Evolutionary conservation across 1,140 invertebrate genomes (phyloP).

Genomic region (Zaprionus davidi): DNA sequence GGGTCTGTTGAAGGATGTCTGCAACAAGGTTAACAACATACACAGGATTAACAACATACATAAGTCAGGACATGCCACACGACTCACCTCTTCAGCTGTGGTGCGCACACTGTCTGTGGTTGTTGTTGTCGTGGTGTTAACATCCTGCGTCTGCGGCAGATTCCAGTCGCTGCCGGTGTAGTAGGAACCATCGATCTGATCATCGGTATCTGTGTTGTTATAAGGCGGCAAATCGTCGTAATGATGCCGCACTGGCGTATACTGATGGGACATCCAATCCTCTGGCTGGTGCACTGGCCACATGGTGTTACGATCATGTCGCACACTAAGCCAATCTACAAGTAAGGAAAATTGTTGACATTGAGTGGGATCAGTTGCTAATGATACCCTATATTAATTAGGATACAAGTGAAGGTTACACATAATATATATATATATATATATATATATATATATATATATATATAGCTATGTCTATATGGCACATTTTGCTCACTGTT

Average conservation of each 20-base stretch:
- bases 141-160: constrained; percentile 58
- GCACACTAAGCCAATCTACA: constrained; percentile 92
- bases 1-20: constrained; percentile 9
- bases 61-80: background rate
- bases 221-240: constrained; percentile 76
- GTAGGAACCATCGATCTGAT: constrained; percentile 78
- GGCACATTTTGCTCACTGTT: too few relatives aligned
- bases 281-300: constrained; percentile 93
- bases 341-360: background rate
- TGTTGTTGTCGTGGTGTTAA: constrained; percentile 56
- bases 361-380: background rate
- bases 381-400: background rate
- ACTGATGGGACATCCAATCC: constrained; percentile 85
- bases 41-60: background rate
- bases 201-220: constrained; percentile 73
- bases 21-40: background rate
- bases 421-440: background rate
- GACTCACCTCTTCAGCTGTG: constrained; percentile 50
- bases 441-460: background rate
- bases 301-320: constrained; percentile 91
- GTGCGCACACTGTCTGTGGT: constrained; percentile 57
- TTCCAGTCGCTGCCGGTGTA: constrained; percentile 75
- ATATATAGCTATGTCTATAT: background rate
- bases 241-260: constrained; percentile 82
- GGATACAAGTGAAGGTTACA: background rate